phyloP scores from a whole-genome alignment of 1,140 invertebrate genomes.

The Campoletis sonorensis region DNA sequence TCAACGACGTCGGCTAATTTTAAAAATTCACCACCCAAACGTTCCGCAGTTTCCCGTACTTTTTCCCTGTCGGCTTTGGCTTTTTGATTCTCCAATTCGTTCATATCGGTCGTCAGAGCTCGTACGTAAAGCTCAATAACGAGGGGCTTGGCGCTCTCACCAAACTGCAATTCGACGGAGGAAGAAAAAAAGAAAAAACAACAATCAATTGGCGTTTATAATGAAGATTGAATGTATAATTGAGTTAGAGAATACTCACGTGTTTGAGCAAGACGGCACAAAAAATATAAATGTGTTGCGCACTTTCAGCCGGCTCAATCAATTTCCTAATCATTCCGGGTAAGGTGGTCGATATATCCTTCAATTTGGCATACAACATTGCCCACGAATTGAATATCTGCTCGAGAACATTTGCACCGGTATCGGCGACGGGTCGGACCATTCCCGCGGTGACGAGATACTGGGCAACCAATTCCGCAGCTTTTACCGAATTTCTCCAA shows the following conservation, averaged over 20 bases:
- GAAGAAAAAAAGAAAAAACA: no score
- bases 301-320: constrained; percentile 77
- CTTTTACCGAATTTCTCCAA: constrained; percentile 76
- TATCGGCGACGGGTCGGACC: constrained; percentile 76
- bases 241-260: constrained; percentile 68
- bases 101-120: constrained; percentile 86
- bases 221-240: neutral
- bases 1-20: constrained; percentile 78
- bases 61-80: constrained; percentile 76
- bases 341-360: constrained; percentile 69
- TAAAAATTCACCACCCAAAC: constrained; percentile 78
- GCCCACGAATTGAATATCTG: constrained; percentile 74
- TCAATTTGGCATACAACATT: constrained; percentile 71
- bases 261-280: constrained; percentile 78
- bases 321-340: constrained; percentile 77
- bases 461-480: constrained; percentile 75
- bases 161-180: constrained; percentile 77
- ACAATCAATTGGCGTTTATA: neutral
- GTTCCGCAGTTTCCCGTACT: constrained; percentile 76
- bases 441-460: constrained; percentile 77
- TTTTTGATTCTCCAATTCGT: constrained; percentile 84
- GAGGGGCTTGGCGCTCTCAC: constrained; percentile 79
- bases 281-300: constrained; percentile 79
- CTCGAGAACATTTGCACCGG: constrained; percentile 76
- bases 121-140: constrained; percentile 85